Percentiles rank a stretch among this genome's conserved stretches.
phyloP scores from a whole-genome alignment of 2,888 invertebrate species.

The Loripinus fragilis region DNA sequence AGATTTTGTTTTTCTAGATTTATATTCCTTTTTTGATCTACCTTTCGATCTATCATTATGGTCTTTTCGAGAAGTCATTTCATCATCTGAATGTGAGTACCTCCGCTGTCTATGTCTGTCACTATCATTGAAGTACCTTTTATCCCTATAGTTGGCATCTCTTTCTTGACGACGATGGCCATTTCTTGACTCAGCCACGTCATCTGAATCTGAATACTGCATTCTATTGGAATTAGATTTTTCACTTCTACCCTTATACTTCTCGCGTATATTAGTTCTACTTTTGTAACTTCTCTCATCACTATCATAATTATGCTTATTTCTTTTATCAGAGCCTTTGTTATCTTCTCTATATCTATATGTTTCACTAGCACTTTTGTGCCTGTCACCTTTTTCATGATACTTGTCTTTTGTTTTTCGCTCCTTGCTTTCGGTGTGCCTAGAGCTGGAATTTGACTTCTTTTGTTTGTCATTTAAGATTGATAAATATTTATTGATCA shows the following conservation, averaged over 20 bases:
- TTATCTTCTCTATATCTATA: background rate
- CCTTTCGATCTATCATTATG: background rate
- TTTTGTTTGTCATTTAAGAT: slow-evolving; percentile 74
- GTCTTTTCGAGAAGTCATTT: background rate
- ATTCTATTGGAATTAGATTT: background rate
- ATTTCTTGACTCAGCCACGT: slow-evolving; percentile 7
- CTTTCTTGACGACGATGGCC: background rate
- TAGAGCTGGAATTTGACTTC: background rate
- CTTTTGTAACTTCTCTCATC: slow-evolving; percentile 8
- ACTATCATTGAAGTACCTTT: slow-evolving; percentile 9
- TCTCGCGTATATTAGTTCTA: slow-evolving; percentile 4
- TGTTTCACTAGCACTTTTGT: slow-evolving; percentile 15
- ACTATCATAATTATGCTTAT: background rate
- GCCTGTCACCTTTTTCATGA: slow-evolving; percentile 8
- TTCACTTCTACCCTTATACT: background rate
- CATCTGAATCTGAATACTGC: slow-evolving; percentile 11
- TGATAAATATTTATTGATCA: slow-evolving; percentile 78
- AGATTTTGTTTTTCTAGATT: background rate
- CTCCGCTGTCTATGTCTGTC: slow-evolving; percentile 4
- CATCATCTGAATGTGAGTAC: slow-evolving; percentile 25
- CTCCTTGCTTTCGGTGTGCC: slow-evolving; percentile 18
- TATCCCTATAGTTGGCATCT: background rate
- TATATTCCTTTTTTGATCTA: background rate
- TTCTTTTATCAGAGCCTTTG: slow-evolving; percentile 3
- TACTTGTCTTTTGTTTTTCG: slow-evolving; percentile 18